Evolutionary conservation across 2,113 vertebrate genomes (phyloP), one percentile per base, ranked within the genome.

Genomic region (Chloropsis hardwickii): DNA sequence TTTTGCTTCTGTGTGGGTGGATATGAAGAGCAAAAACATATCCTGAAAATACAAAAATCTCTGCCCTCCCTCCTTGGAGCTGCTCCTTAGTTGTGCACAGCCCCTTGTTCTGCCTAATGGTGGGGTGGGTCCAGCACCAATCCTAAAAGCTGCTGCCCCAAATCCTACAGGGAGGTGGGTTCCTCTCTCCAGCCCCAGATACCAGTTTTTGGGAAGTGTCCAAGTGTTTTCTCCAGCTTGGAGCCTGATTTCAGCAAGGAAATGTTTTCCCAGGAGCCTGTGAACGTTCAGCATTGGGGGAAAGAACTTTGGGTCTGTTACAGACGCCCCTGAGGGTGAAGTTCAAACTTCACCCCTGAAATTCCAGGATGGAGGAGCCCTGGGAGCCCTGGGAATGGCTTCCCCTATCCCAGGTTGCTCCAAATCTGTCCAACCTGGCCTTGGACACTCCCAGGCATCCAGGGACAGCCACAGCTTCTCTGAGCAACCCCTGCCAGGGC

Each of bases 1-100:
- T 88, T 95, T 72, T 80, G 42, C 71, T 94, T 83, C 93, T 86
- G 79, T 35, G 94, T 72, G 85, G 94, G 94, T 5, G 92, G n/a
- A 40, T 57, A 31, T 13, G 58, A 82, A 65, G 44, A 95, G 72
- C 72, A 89, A 73, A 90, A 66, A 80, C 23, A 6, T 4, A 25
- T 40, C 71, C 72, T 72, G n/a, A 14, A 81, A 88, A 67, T 16
- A 60, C 9, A 48, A 29, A 53, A n/a, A 24, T 44, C 56, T 40
- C 67, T 12, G 1, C 0, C 8, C 80, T 94, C 28, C 2, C 27
- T 81, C 50, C n/a, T 42, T 45, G 50, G 70, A 89, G 60, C 70
- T 85, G n/a, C 48, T 57, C 77, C 50, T 16, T 22, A 17, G 19
- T 0, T 21, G 16, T 40, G 84, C 70, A 15, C 17, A 61, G 58